phyloP scores from a whole-genome alignment of 2,113 vertebrate species.

The Xyrauchen texanus region DNA sequence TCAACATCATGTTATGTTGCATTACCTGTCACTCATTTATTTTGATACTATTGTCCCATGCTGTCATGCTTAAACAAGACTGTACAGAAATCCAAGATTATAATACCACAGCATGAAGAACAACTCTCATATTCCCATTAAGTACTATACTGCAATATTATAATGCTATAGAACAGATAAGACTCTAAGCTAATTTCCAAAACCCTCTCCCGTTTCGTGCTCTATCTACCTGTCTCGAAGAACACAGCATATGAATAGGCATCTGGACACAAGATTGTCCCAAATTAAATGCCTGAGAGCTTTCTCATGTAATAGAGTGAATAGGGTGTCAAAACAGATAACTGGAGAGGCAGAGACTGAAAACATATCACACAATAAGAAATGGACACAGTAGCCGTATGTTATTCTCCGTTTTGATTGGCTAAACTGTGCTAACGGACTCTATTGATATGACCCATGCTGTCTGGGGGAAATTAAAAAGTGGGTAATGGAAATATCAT shows the following conservation, averaged over 20 bases:
- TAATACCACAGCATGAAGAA: slow-evolving; percentile 26
- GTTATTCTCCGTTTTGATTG: slow-evolving; percentile 23
- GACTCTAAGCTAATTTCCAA: not conserved
- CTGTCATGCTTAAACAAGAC: slow-evolving; percentile 6
- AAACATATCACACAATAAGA: slow-evolving; percentile 13
- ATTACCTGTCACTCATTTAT: not conserved
- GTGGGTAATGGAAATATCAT: slow-evolving; percentile 40
- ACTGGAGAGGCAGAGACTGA: slow-evolving; percentile 21
- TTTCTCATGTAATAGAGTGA: slow-evolving; percentile 45
- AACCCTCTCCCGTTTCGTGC: not conserved
- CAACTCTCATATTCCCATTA: slow-evolving; percentile 9
- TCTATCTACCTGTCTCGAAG: slow-evolving; percentile 12
- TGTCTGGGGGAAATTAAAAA: slow-evolving; percentile 45
- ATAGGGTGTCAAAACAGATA: slow-evolving; percentile 51
- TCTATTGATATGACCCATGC: slow-evolving; percentile 9
- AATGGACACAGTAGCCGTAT: not conserved
- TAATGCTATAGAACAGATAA: slow-evolving; percentile 8
- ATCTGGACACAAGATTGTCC: slow-evolving; percentile 48
- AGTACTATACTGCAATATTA: not conserved
- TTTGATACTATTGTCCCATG: not conserved
- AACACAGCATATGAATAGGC: slow-evolving; percentile 1
- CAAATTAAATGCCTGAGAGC: slow-evolving; percentile 52
- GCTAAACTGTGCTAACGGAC: slow-evolving; percentile 29
- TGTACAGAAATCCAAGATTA: not conserved
- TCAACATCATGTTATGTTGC: not conserved